These are phyloP conservation scores for Hecatera dysodea DNA, from an alignment of 2,888 invertebrate genomes.

Conservation along the genomic window DNA sequence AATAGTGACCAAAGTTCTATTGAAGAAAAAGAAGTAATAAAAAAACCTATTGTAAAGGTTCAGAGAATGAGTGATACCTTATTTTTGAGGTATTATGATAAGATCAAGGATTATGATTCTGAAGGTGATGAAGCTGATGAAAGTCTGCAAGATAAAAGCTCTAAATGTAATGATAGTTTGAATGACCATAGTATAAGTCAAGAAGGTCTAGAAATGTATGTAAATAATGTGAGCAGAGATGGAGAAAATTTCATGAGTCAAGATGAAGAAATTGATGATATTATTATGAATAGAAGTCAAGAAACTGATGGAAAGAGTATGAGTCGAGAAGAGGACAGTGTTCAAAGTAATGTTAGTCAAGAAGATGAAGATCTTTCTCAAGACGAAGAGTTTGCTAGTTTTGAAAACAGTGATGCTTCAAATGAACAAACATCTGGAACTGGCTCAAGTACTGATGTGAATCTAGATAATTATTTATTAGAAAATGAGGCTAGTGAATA, in stretches of 20 bases:
- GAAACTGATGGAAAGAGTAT: slow-evolving; percentile 52
- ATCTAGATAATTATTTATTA: slow-evolving; percentile 50
- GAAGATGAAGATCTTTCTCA: slow-evolving; percentile 31
- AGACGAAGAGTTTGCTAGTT: slow-evolving; percentile 57
- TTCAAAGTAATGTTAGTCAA: slow-evolving; percentile 12
- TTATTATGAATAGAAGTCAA: slow-evolving; percentile 8
- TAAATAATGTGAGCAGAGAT: slow-evolving; percentile 60
- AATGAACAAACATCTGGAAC: slow-evolving; percentile 46
- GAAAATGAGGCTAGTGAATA: slow-evolving; percentile 61
- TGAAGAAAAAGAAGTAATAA: slow-evolving; percentile 48
- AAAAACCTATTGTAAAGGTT: slow-evolving; percentile 74
- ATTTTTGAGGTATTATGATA: slow-evolving; percentile 76
- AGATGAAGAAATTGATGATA: slow-evolving; percentile 12
- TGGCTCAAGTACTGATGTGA: slow-evolving; percentile 45
- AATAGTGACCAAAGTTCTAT: slow-evolving; percentile 73
- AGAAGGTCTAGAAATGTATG: slow-evolving; percentile 37
- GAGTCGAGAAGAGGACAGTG: background rate
- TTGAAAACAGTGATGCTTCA: slow-evolving; percentile 46
- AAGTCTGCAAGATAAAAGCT: background rate
- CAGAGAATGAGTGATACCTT: slow-evolving; percentile 77
- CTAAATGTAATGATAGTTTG: slow-evolving; percentile 4
- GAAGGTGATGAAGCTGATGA: slow-evolving; percentile 50
- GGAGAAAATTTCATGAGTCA: slow-evolving; percentile 56
- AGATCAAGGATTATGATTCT: slow-evolving; percentile 61
- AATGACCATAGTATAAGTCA: slow-evolving; percentile 59